phyloP scores from a whole-genome alignment of 2,888 invertebrate species.

The Drosophila flavopinicola region DNA sequence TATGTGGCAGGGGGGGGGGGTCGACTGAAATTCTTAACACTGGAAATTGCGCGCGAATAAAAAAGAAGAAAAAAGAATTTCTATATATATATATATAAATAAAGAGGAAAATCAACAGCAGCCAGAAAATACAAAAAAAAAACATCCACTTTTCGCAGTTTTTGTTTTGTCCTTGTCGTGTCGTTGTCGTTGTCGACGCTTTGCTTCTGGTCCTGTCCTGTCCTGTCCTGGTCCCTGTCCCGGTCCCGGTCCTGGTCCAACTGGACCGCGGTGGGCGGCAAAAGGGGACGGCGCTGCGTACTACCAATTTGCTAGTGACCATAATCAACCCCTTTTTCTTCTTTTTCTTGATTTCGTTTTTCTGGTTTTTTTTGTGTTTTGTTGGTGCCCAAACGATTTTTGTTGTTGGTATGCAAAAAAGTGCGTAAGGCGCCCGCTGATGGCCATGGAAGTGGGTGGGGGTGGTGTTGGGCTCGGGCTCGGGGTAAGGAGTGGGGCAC shows the following conservation, averaged over 20 bases:
- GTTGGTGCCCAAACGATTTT: constrained; percentile 17
- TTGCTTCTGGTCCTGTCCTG: constrained; percentile 35
- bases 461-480: neutral
- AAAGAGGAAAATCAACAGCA: constrained; percentile 61
- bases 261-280: constrained; percentile 9
- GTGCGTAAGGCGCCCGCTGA: constrained; percentile 54
- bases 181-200: constrained; percentile 53
- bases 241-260: constrained; percentile 5
- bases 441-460: neutral
- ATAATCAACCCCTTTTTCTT: constrained; percentile 75
- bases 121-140: constrained; percentile 39
- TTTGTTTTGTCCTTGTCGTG: constrained; percentile 65
- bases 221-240: constrained; percentile 13
- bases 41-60: constrained; percentile 69
- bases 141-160: constrained; percentile 73
- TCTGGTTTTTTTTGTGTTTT: constrained; percentile 10
- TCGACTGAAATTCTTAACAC: constrained; percentile 52
- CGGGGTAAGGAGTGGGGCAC: neutral
- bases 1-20: constrained; percentile 14
- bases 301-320: constrained; percentile 77
- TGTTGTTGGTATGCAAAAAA: constrained; percentile 65
- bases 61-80: constrained; percentile 39
- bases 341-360: constrained; percentile 35
- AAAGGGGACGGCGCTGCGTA: constrained; percentile 32
- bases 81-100: constrained; percentile 26